Evolutionary conservation across 2,888 invertebrate species (phyloP), one percentile per base, ranked within the genome.

Genomic region (Aelia acuminata): DNA sequence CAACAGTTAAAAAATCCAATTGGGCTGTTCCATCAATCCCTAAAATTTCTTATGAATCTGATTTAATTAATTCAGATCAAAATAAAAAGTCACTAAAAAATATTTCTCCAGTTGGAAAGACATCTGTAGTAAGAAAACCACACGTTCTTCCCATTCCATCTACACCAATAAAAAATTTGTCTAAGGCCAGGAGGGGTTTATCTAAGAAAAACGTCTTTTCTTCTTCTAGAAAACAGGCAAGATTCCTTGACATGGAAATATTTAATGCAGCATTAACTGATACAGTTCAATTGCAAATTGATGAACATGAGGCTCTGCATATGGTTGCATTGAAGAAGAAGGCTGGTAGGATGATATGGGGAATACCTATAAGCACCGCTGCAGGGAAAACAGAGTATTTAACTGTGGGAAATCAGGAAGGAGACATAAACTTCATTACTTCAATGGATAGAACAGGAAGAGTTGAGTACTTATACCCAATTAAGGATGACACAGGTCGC

Each of bases 331-430:
- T 80, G 18, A 39, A n/a, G 4, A 80, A 43, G 43, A 43, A n/a
- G 15, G 43, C 22, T 8, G 87, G 87, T 10, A 20, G 8, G n/a
- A 39, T 15, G 18, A 31, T 48, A n/a, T 87, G 87, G 87, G 87
- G 47, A n/a, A 39, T 70, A 26, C 87, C 87, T 47, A 20, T 87
- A 18, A 18, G 15, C 31, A 48, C 47, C 10, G 31, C 53, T 70
- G 47, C 5, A 1, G 87, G 87, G 31, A 43, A 70, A 43, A 35
- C 48, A n/a, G 43, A 80, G 0, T 80, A 80, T 47, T 47, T 80
- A 43, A 35, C 53, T 15, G 57, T 87, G 26, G 87, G 87, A 15
- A 22, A n/a, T 22, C 57, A 22, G 35, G 31, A n/a, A 70, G 87
- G 87, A 22, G 63, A 43, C 11, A 57, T 87, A 47, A n/a, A 70